These are phyloP conservation scores for Branchinecta lindahli DNA, from an alignment of 1,140 invertebrate genomes.

Conservation along the genomic window DNA sequence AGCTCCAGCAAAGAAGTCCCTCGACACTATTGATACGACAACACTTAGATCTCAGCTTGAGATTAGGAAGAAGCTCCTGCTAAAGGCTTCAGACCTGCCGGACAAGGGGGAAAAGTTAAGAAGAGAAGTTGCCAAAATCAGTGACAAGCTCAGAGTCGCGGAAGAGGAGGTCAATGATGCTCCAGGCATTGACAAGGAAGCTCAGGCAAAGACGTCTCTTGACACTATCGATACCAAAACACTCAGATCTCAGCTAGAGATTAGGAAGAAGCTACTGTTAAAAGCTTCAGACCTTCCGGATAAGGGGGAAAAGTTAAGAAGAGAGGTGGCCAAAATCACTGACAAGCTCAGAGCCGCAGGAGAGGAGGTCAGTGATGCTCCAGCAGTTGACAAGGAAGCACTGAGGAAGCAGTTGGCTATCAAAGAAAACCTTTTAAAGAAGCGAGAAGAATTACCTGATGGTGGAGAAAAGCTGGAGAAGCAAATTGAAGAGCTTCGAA, in stretches of 20 bases:
- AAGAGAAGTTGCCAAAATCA: neutral
- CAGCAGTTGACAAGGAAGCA: neutral
- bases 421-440: neutral
- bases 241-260: neutral
- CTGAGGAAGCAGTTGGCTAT: neutral
- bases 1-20: no score
- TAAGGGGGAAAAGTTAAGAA: neutral
- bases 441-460: constrained; percentile 23
- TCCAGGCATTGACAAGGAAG: neutral
- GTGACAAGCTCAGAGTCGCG: neutral
- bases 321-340: neutral
- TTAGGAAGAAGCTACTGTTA: neutral
- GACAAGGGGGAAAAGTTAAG: neutral
- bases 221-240: neutral
- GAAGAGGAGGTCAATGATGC: neutral
- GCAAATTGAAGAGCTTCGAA: constrained; percentile 25
- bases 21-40: neutral
- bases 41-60: neutral
- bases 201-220: neutral
- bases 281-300: neutral
- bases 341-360: neutral
- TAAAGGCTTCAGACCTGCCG: neutral
- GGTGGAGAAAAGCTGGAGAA: constrained; percentile 26
- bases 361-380: neutral
- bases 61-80: neutral